Percentiles rank a stretch among this genome's conserved stretches.
phyloP scores from a whole-genome alignment of 2,888 invertebrate genomes.

The Thumatha senex region DNA sequence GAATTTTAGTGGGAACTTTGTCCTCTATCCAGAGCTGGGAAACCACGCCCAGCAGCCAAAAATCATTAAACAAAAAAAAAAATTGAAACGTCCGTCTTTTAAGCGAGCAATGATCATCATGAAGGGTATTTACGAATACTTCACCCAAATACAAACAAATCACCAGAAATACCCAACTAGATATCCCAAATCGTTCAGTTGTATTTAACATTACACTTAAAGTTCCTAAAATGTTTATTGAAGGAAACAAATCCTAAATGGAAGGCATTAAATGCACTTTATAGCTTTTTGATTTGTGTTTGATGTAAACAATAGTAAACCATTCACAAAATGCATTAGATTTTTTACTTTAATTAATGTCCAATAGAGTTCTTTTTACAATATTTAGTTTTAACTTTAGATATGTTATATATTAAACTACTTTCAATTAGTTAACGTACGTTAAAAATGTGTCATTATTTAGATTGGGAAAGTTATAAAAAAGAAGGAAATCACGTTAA shows the following conservation, averaged over 20 bases:
- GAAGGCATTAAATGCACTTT: constrained; percentile 66
- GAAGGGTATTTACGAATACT: constrained; percentile 6
- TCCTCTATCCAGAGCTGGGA: too few relatives aligned
- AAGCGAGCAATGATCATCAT: neutral
- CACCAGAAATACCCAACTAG: constrained; percentile 26
- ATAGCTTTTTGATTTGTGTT: constrained; percentile 70
- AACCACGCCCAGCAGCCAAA: too few relatives aligned
- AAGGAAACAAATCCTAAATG: constrained; percentile 68
- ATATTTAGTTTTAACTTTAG: neutral
- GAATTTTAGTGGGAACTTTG: too few relatives aligned
- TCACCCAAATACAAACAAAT: constrained; percentile 24
- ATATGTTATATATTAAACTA: constrained; percentile 33
- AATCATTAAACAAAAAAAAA: too few relatives aligned
- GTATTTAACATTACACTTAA: constrained; percentile 46
- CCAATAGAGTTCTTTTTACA: neutral
- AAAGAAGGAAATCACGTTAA: constrained; percentile 2
- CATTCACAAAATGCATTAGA: neutral
- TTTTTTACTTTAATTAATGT: fast-evolving
- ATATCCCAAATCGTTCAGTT: constrained; percentile 25
- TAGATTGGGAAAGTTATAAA: constrained; percentile 16
- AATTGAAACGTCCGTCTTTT: neutral
- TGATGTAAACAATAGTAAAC: constrained; percentile 46
- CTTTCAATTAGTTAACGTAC: constrained; percentile 29
- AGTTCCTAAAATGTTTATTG: constrained; percentile 61
- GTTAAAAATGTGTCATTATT: constrained; percentile 20